A percentile compares a stretch with the other conserved stretches of the same genome.
These are phyloP conservation scores for Tangara arthus DNA, from an alignment of 2,797 vertebrate genomes.

Conservation along the genomic window DNA sequence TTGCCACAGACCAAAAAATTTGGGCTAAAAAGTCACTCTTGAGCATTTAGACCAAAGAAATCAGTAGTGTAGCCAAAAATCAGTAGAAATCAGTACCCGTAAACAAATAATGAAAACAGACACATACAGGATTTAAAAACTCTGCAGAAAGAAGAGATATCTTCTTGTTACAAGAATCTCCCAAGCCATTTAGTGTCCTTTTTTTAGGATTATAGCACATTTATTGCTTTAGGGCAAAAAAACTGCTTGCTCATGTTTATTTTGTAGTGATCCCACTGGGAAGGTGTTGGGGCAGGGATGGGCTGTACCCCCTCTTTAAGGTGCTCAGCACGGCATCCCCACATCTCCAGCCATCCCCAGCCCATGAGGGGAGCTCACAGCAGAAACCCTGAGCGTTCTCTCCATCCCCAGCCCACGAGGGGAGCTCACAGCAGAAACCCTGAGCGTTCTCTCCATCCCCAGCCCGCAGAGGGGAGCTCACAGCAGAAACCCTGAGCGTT, in stretches of 20 bases:
- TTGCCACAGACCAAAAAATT: accelerated
- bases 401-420: not conserved
- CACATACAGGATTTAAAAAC: not conserved
- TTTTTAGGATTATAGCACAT: not conserved
- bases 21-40: not conserved
- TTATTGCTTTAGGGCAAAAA: not conserved
- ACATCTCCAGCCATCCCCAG: accelerated
- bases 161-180: not conserved
- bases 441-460: not conserved
- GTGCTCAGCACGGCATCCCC: accelerated
- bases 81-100: not conserved
- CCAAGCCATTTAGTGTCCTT: not conserved
- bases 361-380: accelerated
- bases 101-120: not conserved
- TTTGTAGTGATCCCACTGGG: accelerated
- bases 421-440: too few species aligned
- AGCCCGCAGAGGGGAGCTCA: accelerated
- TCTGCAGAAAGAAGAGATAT: not conserved
- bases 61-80: not conserved
- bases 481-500: not conserved
- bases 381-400: not conserved
- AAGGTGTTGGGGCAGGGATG: not conserved
- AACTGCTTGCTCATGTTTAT: not conserved
- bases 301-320: accelerated
- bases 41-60: not conserved